These are phyloP conservation scores for Eupithecia abbreviata DNA, from an alignment of 2,888 invertebrate species.

Conservation along the genomic window DNA sequence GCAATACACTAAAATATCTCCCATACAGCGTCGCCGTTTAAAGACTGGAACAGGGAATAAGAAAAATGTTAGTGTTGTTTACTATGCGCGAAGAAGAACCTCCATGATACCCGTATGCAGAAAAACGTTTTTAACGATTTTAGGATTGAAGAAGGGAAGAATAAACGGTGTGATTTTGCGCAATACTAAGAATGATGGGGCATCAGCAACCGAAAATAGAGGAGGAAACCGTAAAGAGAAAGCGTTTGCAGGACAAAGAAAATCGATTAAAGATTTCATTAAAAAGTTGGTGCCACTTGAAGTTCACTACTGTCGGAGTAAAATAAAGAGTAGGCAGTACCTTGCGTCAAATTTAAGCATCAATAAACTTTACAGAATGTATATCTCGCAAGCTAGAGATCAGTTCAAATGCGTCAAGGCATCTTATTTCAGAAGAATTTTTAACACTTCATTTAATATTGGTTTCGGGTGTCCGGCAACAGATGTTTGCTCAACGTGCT, in stretches of 20 bases:
- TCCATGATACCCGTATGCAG: slow-evolving; percentile 1
- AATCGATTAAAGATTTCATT: slow-evolving; percentile 40
- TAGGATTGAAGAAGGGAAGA: no score
- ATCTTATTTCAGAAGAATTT: slow-evolving; percentile 44
- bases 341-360: slow-evolving; percentile 38
- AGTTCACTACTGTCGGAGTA: slow-evolving; percentile 39
- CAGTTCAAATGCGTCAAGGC: slow-evolving; percentile 24
- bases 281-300: slow-evolving; percentile 38
- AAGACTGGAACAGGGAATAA: neutral
- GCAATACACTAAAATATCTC: no score
- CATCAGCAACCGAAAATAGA: slow-evolving; percentile 44
- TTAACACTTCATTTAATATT: slow-evolving; percentile 44
- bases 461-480: no score
- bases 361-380: slow-evolving; percentile 41
- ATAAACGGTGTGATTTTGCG: no score
- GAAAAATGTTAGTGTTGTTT: neutral
- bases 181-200: slow-evolving; percentile 28
- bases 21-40: no score
- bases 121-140: slow-evolving; percentile 7
- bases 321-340: slow-evolving; percentile 41
- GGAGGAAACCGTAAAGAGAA: slow-evolving; percentile 38
- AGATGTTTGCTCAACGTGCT: no score
- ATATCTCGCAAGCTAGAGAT: slow-evolving; percentile 29
- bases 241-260: slow-evolving; percentile 23
- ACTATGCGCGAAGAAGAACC: slow-evolving; percentile 9